Conservation (phyloP, 2,113 vertebrate species). For the Chionomys nivalis region DNA sequence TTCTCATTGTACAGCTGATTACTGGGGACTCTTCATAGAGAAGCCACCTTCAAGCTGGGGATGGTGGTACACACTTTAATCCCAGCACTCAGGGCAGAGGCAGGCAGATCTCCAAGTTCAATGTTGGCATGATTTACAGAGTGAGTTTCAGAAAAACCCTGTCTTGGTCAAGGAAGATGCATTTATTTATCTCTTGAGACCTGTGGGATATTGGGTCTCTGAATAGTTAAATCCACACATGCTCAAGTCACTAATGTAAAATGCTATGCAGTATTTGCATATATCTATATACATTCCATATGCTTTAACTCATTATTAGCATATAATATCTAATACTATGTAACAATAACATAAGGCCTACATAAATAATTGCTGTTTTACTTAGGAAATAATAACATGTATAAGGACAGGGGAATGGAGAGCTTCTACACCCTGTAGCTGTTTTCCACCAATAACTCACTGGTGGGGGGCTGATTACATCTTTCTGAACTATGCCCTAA, state of each 20-base stretch:
- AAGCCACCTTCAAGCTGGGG: background rate
- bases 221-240: background rate
- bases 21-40: rapidly evolving
- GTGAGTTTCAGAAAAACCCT: background rate
- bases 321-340: background rate
- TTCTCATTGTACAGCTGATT: background rate
- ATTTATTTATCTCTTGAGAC: background rate
- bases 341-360: background rate
- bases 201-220: background rate
- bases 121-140: background rate
- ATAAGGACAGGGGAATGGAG: background rate
- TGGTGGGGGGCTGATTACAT: background rate
- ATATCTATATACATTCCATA: background rate
- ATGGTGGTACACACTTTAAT: background rate
- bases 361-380: background rate
- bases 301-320: background rate
- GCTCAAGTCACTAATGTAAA: background rate
- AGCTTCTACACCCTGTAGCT: background rate
- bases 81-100: background rate
- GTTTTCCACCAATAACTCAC: background rate
- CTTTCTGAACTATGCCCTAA: background rate
- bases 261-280: background rate
- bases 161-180: background rate
- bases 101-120: background rate
- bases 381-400: background rate